phyloP scores from a whole-genome alignment of 2,113 vertebrate genomes.

The Atlantisia rogersi region DNA sequence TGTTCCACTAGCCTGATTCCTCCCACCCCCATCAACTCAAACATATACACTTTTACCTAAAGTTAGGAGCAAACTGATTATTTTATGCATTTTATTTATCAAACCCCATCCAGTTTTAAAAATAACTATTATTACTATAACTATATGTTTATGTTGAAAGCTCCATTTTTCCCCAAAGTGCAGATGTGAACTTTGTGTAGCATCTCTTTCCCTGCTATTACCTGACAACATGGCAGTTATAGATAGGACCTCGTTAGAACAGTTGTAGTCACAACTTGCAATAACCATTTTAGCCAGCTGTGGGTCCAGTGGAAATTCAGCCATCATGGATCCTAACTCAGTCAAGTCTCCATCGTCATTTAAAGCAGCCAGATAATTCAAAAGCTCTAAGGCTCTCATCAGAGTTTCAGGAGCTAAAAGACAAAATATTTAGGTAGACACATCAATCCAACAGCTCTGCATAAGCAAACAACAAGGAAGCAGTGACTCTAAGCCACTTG shows the following conservation, averaged over 20 bases:
- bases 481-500: conserved; percentile 51
- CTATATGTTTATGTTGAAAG: neutral
- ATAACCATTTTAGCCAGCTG: conserved; percentile 99
- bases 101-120: too few species aligned
- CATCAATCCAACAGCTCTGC: conserved; percentile 41
- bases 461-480: conserved; percentile 60
- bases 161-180: conserved; percentile 61
- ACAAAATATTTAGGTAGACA: neutral
- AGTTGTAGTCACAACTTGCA: conserved; percentile 98
- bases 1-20: neutral
- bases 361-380: conserved; percentile 96
- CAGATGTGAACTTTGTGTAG: conserved; percentile 56
- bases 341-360: conserved; percentile 96
- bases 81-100: neutral
- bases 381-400: conserved; percentile 95
- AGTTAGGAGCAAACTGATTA: neutral
- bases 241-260: conserved; percentile 97
- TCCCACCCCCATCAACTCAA: neutral
- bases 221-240: conserved; percentile 99
- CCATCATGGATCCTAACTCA: conserved; percentile 98
- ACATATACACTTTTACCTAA: neutral
- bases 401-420: conserved; percentile 93
- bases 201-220: conserved; percentile 83
- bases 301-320: conserved; percentile 95
- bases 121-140: neutral